These are phyloP conservation scores for Cololabis saira DNA, from an alignment of 2,113 vertebrate species.

Conservation along the genomic window DNA sequence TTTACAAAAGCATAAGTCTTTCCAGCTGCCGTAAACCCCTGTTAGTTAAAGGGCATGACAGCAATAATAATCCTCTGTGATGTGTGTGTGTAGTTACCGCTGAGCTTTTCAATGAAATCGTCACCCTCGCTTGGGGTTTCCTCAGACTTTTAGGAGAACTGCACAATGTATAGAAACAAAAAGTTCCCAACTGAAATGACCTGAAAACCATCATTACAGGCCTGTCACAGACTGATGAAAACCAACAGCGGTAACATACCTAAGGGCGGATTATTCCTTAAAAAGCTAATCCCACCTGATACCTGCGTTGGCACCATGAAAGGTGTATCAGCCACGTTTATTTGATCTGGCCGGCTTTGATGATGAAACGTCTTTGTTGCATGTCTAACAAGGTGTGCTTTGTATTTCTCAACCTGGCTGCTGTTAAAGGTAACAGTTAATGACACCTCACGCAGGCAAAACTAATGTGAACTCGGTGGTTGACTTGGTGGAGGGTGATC, in stretches of 20 bases:
- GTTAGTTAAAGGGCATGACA: too few species aligned
- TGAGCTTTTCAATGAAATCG: too few species aligned
- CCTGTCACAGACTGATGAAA: constrained; percentile 36
- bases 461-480: constrained; percentile 30
- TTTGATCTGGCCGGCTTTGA: constrained; percentile 66
- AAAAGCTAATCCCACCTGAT: constrained; percentile 56
- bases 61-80: too few species aligned
- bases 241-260: constrained; percentile 40
- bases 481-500: constrained; percentile 17
- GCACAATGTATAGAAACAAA: constrained; percentile 18
- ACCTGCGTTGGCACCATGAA: constrained; percentile 49
- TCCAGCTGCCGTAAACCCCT: too few species aligned
- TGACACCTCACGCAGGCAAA: constrained; percentile 23
- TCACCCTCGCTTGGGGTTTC: too few species aligned
- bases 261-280: constrained; percentile 38
- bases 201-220: constrained; percentile 16
- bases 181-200: background rate
- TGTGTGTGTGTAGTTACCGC: too few species aligned
- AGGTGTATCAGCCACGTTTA: constrained; percentile 45
- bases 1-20: too few species aligned
- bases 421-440: constrained; percentile 30
- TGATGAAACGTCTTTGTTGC: constrained; percentile 69
- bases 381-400: constrained; percentile 25
- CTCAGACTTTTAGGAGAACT: background rate
- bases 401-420: constrained; percentile 47